Evolutionary conservation across 2,113 vertebrate species (phyloP).

Genomic region (Cepphus grylle): DNA sequence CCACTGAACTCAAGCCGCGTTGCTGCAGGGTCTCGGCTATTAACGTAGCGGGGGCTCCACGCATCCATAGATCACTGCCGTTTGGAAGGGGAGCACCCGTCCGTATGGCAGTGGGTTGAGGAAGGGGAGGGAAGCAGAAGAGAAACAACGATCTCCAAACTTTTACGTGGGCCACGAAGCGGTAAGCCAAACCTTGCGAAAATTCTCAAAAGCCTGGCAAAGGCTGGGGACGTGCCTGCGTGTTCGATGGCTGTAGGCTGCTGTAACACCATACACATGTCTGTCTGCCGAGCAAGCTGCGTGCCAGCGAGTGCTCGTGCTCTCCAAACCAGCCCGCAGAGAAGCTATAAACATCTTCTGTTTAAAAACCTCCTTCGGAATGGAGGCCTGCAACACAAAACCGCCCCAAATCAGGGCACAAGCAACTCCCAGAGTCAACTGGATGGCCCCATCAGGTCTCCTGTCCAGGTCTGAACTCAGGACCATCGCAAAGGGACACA

Average conservation of each 20-base stretch:
- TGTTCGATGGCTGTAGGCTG: fast-evolving
- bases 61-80: neutral
- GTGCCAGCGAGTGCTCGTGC: neutral
- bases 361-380: neutral
- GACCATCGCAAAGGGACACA: fast-evolving
- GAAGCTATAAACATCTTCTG: neutral
- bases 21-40: slow-evolving; percentile 1
- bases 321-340: neutral
- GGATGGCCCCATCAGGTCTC: neutral
- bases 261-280: neutral
- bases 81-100: neutral
- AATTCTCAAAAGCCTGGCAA: neutral
- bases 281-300: neutral
- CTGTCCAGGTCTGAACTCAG: neutral
- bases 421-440: neutral
- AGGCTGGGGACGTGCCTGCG: neutral
- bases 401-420: fast-evolving
- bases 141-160: neutral
- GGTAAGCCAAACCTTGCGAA: neutral
- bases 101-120: neutral
- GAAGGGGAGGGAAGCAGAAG: neutral
- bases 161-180: fast-evolving
- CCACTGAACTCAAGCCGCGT: neutral
- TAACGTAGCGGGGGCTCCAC: neutral
- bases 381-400: neutral